Evolutionary conservation across 37 sponge, comb jelly and placozoan genomes (phyloP).

Genomic region (Cliona cf. orientalis): DNA sequence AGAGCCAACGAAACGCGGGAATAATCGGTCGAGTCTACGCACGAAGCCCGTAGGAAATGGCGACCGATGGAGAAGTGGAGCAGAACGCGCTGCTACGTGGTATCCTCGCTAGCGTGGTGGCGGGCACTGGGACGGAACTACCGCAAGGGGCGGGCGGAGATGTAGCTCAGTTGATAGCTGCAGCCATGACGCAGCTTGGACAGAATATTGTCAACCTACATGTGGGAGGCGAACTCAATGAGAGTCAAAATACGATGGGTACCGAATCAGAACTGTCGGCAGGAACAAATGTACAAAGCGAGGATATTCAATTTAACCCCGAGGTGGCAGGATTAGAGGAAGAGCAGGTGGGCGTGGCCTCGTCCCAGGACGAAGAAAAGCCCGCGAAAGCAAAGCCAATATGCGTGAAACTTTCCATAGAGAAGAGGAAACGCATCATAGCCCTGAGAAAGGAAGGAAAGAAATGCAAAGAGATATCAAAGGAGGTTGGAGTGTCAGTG

Average conservation of each 20-base stretch:
- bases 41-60: constrained; percentile 31
- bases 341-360: constrained; percentile 17
- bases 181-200: constrained; percentile 49
- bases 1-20: no score
- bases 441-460: constrained; percentile 60
- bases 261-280: not conserved
- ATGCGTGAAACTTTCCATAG: constrained; percentile 58
- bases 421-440: constrained; percentile 58
- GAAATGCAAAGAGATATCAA: constrained; percentile 62
- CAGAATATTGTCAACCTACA: constrained; percentile 8
- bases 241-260: not conserved
- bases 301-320: constrained; percentile 48
- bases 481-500: constrained; percentile 66
- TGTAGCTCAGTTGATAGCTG: constrained; percentile 57
- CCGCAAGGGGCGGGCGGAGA: not conserved
- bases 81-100: constrained; percentile 26
- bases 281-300: not conserved
- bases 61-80: constrained; percentile 30
- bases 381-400: constrained; percentile 14
- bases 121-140: not conserved
- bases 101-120: constrained; percentile 25
- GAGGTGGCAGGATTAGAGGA: constrained; percentile 1
- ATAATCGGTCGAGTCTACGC: no score
- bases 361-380: constrained; percentile 41
- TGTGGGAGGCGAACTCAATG: not conserved